A percentile compares a stretch with the other conserved stretches of the same genome.
Conservation (phyloP, 2,888 invertebrate genomes). For the Lepetodrilus schrolli region DNA sequence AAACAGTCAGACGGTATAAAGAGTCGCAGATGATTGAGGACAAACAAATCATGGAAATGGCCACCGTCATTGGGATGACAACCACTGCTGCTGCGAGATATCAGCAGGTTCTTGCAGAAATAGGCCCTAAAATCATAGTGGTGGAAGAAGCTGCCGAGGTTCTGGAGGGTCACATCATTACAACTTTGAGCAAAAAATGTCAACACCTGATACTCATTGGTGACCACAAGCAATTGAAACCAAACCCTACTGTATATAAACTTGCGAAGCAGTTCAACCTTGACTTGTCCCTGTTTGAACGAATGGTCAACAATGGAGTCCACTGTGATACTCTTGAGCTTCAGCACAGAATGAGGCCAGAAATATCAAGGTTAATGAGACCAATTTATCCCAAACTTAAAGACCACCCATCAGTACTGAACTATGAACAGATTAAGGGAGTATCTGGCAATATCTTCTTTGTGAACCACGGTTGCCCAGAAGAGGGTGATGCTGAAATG, state of each 20-base stretch:
- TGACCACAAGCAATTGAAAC: slow-evolving; percentile 88
- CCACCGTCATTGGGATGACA: slow-evolving; percentile 72
- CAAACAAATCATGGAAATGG: slow-evolving; percentile 58
- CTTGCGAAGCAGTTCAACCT: slow-evolving; percentile 82
- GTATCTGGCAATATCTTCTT: slow-evolving; percentile 66
- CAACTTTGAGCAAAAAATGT: slow-evolving; percentile 83
- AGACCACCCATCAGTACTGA: slow-evolving; percentile 59
- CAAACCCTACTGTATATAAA: slow-evolving; percentile 82
- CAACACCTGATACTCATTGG: slow-evolving; percentile 90
- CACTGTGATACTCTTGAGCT: slow-evolving; percentile 79
- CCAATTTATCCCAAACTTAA: slow-evolving; percentile 65
- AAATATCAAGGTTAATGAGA: slow-evolving; percentile 64
- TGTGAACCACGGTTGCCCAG: slow-evolving; percentile 62
- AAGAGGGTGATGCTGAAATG: slow-evolving; percentile 55
- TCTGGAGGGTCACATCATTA: slow-evolving; percentile 87
- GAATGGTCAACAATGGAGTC: slow-evolving; percentile 83
- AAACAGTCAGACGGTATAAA: slow-evolving; percentile 37
- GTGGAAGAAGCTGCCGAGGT: slow-evolving; percentile 94
- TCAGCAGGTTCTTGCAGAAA: slow-evolving; percentile 73
- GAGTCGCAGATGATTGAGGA: slow-evolving; percentile 62
- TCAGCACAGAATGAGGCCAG: slow-evolving; percentile 78
- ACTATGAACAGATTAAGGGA: slow-evolving; percentile 60
- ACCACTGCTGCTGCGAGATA: slow-evolving; percentile 73
- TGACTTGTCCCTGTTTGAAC: slow-evolving; percentile 88
- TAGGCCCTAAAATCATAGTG: slow-evolving; percentile 78